phyloP scores from a whole-genome alignment of 2,113 vertebrate genomes.

The Paratilapia polleni region DNA sequence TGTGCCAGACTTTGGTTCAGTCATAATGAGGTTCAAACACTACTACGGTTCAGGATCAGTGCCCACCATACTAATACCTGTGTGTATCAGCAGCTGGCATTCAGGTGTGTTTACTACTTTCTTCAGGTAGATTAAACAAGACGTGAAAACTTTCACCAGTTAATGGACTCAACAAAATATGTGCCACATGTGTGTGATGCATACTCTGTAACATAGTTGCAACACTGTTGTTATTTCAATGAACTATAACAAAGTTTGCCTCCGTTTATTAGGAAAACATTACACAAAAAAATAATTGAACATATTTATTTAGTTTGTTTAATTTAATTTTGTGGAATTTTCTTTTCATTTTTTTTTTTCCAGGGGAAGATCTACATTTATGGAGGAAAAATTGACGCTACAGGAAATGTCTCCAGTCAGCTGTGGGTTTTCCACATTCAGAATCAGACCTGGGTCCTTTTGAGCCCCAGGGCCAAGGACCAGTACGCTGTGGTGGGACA shows the following conservation, averaged over 20 bases:
- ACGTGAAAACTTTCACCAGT: background rate
- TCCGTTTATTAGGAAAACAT: background rate
- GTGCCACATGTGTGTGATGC: background rate
- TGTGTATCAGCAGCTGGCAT: background rate
- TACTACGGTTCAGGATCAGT: background rate
- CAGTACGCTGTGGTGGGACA: slow-evolving; percentile 97
- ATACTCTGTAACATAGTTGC: background rate
- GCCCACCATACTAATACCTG: background rate
- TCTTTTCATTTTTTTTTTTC: background rate
- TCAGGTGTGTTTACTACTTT: too few species aligned
- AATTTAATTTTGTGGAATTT: background rate
- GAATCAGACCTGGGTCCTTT: slow-evolving; percentile 87
- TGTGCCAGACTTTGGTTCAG: background rate
- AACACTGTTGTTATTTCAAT: background rate
- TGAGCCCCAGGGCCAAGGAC: slow-evolving; percentile 83
- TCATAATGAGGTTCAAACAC: background rate
- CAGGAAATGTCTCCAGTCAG: slow-evolving; percentile 93
- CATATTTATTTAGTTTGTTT: background rate
- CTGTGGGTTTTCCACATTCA: slow-evolving; percentile 91
- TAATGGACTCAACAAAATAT: background rate
- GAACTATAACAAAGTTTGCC: background rate
- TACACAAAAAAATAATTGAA: background rate
- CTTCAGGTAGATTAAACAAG: background rate
- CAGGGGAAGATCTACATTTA: slow-evolving; percentile 98
- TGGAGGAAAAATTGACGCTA: slow-evolving; percentile 94